phyloP scores from a whole-genome alignment of 2,113 vertebrate genomes.

The Labrus mixtus region DNA sequence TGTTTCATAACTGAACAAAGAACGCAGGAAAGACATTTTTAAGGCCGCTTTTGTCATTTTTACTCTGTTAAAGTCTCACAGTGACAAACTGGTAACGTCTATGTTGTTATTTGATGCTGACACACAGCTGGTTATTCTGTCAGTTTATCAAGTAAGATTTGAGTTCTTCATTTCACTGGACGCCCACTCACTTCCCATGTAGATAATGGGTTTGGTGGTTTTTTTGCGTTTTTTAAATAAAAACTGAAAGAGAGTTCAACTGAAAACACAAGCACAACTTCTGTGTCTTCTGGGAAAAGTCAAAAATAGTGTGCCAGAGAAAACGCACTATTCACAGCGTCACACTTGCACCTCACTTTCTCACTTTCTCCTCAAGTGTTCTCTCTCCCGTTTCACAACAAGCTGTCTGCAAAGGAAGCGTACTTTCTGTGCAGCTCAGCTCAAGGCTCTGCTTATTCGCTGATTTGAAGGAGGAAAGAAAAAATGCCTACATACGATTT shows the following conservation, averaged over 20 bases:
- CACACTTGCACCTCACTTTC: background rate
- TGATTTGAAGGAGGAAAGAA: conserved; percentile 28
- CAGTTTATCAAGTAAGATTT: conserved; percentile 6
- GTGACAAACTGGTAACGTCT: background rate
- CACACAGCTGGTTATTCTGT: conserved; percentile 6
- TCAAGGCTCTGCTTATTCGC: conserved; percentile 28
- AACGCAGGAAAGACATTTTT: background rate
- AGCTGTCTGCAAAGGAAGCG: conserved; percentile 28
- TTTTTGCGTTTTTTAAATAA: background rate
- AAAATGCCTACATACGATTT: conserved; percentile 9
- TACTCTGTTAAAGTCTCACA: background rate
- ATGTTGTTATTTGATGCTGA: background rate
- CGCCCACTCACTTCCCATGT: conserved; percentile 64
- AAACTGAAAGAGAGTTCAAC: background rate
- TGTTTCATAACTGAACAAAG: conserved; percentile 14
- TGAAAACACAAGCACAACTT: background rate
- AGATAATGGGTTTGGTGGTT: conserved; percentile 38
- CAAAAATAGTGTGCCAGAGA: background rate
- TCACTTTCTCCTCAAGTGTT: background rate
- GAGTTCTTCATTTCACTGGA: conserved; percentile 24
- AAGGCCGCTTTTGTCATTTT: background rate
- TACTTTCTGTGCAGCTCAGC: conserved; percentile 44
- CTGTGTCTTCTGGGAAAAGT: background rate
- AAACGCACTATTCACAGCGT: background rate
- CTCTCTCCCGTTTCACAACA: conserved; percentile 18